Percentiles rank a stretch among this genome's conserved stretches.
Evolutionary conservation across 2,797 vertebrate species (phyloP).

Genomic region (Strix occidentalis): DNA sequence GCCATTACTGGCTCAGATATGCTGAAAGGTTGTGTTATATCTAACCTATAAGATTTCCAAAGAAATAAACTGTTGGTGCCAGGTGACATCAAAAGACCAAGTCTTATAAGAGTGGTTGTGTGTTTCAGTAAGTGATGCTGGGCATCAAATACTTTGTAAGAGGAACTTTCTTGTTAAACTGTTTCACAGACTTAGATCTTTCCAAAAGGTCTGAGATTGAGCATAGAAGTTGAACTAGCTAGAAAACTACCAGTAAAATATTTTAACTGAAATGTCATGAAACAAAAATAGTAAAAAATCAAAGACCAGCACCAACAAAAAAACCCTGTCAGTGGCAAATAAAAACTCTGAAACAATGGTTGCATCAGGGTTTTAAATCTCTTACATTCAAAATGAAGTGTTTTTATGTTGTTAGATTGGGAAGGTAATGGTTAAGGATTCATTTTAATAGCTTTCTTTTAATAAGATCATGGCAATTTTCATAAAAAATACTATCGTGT

Average conservation of each 20-base stretch:
- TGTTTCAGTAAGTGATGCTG: neutral
- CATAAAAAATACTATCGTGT: neutral
- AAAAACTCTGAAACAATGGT: neutral
- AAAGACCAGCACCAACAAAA: rapidly evolving
- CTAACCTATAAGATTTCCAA: neutral
- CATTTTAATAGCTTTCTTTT: neutral
- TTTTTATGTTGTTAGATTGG: neutral
- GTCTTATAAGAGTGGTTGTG: neutral
- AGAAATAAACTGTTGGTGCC: neutral
- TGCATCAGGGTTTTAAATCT: neutral
- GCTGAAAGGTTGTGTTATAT: neutral
- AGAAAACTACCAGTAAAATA: neutral
- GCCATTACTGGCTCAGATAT: neutral
- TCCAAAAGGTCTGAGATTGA: neutral
- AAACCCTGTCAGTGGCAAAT: neutral
- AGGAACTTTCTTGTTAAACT: neutral
- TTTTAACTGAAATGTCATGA: neutral
- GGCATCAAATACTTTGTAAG: neutral
- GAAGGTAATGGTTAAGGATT: neutral
- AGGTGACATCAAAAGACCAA: neutral
- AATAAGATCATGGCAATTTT: neutral
- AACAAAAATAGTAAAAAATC: neutral
- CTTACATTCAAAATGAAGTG: neutral
- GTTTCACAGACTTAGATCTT: neutral
- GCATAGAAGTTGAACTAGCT: neutral